Evolutionary conservation across 2,888 invertebrate genomes (phyloP).

Genomic region (Onchidella celtica): DNA sequence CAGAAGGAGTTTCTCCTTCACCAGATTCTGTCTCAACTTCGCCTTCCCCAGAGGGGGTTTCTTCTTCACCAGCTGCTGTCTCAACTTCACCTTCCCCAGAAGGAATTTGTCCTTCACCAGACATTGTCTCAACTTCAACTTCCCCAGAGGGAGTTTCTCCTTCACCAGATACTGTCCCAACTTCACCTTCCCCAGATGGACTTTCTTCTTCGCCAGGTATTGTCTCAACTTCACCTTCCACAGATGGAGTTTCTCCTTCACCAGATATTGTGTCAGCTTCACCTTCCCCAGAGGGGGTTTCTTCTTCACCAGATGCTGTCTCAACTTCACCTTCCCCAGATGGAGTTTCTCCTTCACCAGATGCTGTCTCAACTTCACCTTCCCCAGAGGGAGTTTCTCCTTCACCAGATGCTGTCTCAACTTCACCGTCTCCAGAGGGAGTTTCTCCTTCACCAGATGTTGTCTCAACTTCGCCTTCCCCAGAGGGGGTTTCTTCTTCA

Average conservation of each 20-base stretch:
- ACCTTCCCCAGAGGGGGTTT: background rate
- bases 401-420: background rate
- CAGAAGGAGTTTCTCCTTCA: background rate
- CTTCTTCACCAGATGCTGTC: background rate
- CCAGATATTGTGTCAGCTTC: background rate
- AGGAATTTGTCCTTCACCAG: background rate
- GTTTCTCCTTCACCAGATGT: background rate
- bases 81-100: background rate
- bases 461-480: background rate
- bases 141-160: background rate
- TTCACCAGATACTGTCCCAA: background rate
- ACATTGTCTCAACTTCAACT: background rate
- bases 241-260: background rate
- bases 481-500: background rate
- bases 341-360: background rate
- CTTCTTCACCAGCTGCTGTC: background rate
- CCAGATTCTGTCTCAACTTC: background rate
- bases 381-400: background rate
- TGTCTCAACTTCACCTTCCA: constrained; percentile 10
- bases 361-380: background rate
- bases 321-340: background rate
- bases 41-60: background rate
- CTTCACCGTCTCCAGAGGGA: background rate
- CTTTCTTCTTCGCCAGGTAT: too few relatives aligned
- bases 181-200: background rate